Percentiles rank a stretch among this genome's conserved stretches.
Evolutionary conservation across 2,888 invertebrate species (phyloP).

Genomic region (Neoscelio sp.): DNA sequence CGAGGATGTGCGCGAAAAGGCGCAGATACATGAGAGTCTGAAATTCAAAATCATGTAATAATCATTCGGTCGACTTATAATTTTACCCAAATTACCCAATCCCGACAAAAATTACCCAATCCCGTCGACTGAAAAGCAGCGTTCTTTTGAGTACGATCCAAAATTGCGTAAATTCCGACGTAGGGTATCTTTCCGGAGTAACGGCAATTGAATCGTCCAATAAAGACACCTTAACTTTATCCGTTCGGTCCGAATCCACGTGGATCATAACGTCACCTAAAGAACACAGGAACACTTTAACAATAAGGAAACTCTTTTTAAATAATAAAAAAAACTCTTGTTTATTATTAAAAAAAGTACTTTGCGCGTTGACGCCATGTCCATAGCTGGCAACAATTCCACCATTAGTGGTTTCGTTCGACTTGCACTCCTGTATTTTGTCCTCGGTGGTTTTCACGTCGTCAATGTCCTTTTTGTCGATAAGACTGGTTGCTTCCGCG

Average conservation of each 20-base stretch:
- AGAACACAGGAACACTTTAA: too few relatives aligned
- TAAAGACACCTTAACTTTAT: conserved; percentile 88
- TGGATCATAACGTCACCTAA: conserved; percentile 85
- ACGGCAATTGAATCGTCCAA: conserved; percentile 85
- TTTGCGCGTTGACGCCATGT: conserved; percentile 79
- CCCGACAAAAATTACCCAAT: conserved; percentile 94
- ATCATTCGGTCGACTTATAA: conserved; percentile 3
- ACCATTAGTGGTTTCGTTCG: conserved; percentile 74
- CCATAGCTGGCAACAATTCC: conserved; percentile 76
- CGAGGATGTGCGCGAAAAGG: conserved; percentile 95
- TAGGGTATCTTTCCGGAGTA: conserved; percentile 91
- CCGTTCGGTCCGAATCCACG: conserved; percentile 88
- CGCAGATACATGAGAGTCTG: conserved; percentile 98
- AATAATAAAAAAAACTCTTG: conserved; percentile 17
- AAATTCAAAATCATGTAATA: too few relatives aligned
- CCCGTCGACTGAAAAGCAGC: conserved; percentile 92
- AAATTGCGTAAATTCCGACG: conserved; percentile 92
- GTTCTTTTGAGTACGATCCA: conserved; percentile 94
- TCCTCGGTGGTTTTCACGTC: conserved; percentile 79
- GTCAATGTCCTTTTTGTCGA: conserved; percentile 77
- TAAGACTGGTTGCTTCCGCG: conserved; percentile 67
- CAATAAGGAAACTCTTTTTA: too few relatives aligned
- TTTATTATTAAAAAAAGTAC: conserved; percentile 64
- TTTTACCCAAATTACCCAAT: neutral
- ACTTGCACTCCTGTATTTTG: conserved; percentile 77